Base-by-base conservation (phyloP, 2,888 invertebrate species). In the Ectemnius continuus region DNA sequence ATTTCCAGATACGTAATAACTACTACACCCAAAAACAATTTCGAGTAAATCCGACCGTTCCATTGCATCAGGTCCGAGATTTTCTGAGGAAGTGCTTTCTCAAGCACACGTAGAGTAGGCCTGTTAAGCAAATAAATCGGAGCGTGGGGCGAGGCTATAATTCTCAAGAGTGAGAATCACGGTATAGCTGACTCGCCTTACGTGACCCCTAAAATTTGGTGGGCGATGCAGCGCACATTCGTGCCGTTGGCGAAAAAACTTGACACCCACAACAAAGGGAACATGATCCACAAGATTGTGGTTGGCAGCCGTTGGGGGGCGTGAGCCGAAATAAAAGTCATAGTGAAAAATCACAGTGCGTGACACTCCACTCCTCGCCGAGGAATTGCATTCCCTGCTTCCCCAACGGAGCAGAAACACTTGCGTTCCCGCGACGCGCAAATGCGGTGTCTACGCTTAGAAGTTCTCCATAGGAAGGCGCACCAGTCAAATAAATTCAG, bases 341-440 rank as follows among this genome's bases (percentile, higher is more conserved):
- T 82, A 74, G 67, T 74, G 66, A 67, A 70, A 78, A 82, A 81
- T 81, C 75, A 77, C 75, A 57, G 70, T 65, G 80, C 79, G 82
- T 81, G 74, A 78, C 81, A 65, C 67, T 70, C 57, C 60, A 58
- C 65, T 63, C 76, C 62, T 65, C 69, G 26, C 61, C 67, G 63
- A 36, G 36, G 66, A 60, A 71, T 61, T 63, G 59, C 56, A 65
- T 60, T 68, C 52, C 66, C 60, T 56, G 60, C 56, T 46, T 46
- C n/a, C 46, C 1, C 45, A 46, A 13, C 46, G 20, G 45, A 46
- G 6, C 36, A 36, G 36, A 36, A 36, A 36, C 36, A 36, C 36
- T 36, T 36, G 5, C 36, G 36, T 8, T 11, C 36, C 6, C 6
- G 36, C 36, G 36, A 8, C 4, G 36, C 28, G 18, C n/a, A 36